These are phyloP conservation scores for Acrobasis repandana DNA, from an alignment of 2,888 invertebrate species.

Conservation along the genomic window DNA sequence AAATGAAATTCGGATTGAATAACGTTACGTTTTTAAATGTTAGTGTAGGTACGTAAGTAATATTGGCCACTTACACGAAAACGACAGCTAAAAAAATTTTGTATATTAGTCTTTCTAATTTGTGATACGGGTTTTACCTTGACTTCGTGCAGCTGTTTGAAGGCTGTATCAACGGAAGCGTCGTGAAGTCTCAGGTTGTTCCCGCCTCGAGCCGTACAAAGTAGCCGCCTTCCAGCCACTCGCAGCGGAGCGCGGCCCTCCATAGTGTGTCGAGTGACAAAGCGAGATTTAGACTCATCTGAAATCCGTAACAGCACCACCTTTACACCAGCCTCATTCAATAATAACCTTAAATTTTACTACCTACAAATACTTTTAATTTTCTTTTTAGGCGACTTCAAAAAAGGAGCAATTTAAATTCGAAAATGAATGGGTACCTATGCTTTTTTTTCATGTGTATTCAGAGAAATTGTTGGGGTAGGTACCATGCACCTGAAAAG, in stretches of 20 bases:
- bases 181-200: constrained; percentile 81
- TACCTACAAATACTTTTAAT: too few relatives aligned
- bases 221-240: constrained; percentile 68
- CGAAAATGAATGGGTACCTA: too few relatives aligned
- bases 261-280: constrained; percentile 76
- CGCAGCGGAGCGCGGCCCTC: constrained; percentile 82
- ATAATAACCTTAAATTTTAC: background rate
- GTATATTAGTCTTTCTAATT: background rate
- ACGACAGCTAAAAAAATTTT: too few relatives aligned
- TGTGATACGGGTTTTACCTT: constrained; percentile 56
- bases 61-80: too few relatives aligned
- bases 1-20: constrained; percentile 9
- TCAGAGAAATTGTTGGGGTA: too few relatives aligned
- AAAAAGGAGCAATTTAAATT: too few relatives aligned
- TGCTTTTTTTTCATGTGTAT: too few relatives aligned
- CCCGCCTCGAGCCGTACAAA: constrained; percentile 77
- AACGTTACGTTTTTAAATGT: too few relatives aligned
- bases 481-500: too few relatives aligned
- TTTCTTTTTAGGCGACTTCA: too few relatives aligned
- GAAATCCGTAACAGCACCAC: constrained; percentile 32
- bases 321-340: too few relatives aligned
- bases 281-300: constrained; percentile 69
- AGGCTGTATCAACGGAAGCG: constrained; percentile 65
- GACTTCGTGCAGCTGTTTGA: constrained; percentile 77
- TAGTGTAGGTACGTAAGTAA: too few relatives aligned